These are phyloP conservation scores for Melopsittacus undulatus DNA, from an alignment of 2,797 vertebrate genomes.

Conservation along the genomic window DNA sequence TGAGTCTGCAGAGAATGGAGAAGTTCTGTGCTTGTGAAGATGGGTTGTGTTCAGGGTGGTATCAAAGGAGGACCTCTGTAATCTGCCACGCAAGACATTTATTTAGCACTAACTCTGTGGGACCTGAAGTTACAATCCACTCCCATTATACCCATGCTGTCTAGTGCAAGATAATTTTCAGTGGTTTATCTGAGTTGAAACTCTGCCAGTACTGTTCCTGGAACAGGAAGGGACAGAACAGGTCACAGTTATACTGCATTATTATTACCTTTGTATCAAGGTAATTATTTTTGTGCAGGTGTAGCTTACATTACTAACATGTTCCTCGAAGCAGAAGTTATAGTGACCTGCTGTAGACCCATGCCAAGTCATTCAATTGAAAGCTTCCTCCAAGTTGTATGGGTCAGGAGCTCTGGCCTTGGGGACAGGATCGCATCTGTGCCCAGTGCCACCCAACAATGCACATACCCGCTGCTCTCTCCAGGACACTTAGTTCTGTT, in stretches of 20 bases:
- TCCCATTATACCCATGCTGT: background rate
- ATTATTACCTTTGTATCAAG: background rate
- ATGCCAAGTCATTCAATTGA: background rate
- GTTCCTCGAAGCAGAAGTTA: slow-evolving; percentile 15
- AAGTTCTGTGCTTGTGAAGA: background rate
- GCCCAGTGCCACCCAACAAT: background rate
- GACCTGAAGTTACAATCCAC: background rate
- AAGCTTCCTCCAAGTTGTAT: background rate
- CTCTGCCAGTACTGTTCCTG: background rate
- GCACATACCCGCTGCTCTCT: background rate
- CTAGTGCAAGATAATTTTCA: background rate
- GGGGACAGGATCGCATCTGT: background rate
- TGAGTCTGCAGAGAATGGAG: background rate
- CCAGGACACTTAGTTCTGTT: background rate
- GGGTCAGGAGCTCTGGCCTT: background rate
- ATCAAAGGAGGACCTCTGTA: background rate
- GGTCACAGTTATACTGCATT: background rate
- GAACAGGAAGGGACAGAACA: background rate
- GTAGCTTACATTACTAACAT: background rate
- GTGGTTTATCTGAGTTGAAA: background rate
- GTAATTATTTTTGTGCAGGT: background rate
- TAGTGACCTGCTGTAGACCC: background rate
- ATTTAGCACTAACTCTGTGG: background rate
- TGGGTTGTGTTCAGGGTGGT: background rate
- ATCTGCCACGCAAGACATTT: background rate